Evolutionary conservation across 2,888 invertebrate species (phyloP).

Genomic region (Latrodectus elegans): DNA sequence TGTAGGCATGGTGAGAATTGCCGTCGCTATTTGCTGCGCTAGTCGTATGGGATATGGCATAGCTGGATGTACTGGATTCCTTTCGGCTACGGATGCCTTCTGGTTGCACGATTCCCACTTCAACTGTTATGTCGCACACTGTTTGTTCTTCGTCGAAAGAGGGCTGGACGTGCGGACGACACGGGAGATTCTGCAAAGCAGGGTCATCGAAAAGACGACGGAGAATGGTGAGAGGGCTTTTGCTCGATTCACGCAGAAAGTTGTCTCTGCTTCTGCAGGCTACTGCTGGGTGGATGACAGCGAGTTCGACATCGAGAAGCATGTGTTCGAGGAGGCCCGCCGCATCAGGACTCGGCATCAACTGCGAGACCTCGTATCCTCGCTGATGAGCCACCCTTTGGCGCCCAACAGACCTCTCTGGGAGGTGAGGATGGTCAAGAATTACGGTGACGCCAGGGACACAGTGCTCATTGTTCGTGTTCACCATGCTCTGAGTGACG

Average conservation of each 20-base stretch:
- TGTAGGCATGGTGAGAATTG: conserved; percentile 73
- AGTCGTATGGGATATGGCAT: conserved; percentile 50
- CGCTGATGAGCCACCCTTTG: conserved; percentile 76
- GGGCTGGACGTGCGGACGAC: conserved; percentile 76
- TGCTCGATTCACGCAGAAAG: conserved; percentile 77
- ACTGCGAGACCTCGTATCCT: conserved; percentile 76
- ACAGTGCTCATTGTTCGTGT: conserved; percentile 77
- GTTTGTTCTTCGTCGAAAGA: conserved; percentile 77
- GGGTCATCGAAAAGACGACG: conserved; percentile 76
- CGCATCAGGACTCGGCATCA: conserved; percentile 74
- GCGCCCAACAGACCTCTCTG: conserved; percentile 77
- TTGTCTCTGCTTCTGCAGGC: conserved; percentile 74
- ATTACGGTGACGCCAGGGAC: conserved; percentile 75
- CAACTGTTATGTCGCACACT: conserved; percentile 75
- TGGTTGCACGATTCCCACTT: conserved; percentile 76
- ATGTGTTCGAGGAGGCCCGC: conserved; percentile 76
- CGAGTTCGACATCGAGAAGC: conserved; percentile 77
- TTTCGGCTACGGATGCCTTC: conserved; percentile 76
- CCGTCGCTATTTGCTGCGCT: conserved; percentile 73
- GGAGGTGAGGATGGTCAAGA: conserved; percentile 77
- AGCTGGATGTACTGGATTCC: conserved; percentile 65
- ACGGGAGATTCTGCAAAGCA: conserved; percentile 76
- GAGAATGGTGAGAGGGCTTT: conserved; percentile 75
- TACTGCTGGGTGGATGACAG: conserved; percentile 77
- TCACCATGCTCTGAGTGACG: conserved; percentile 78